Evolutionary conservation across 2,797 vertebrate species (phyloP).

Genomic region (Enteromius paludinosus): DNA sequence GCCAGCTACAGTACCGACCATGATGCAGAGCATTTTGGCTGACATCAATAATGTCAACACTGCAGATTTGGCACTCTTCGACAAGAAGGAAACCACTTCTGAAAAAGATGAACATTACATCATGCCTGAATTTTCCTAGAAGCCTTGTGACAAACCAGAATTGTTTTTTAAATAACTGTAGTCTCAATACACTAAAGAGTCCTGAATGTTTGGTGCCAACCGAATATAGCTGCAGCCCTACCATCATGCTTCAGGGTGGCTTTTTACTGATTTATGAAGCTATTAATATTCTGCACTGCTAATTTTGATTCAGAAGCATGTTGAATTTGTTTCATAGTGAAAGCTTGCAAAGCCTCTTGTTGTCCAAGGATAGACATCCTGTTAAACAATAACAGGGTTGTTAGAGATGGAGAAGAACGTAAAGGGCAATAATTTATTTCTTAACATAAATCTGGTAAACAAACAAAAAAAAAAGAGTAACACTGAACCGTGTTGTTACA

Average conservation of each 20-base stretch:
- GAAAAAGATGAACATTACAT: slow-evolving; percentile 5
- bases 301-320: not conserved
- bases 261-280: slow-evolving; percentile 10
- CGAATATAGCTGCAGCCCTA: not conserved
- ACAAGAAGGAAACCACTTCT: slow-evolving; percentile 6
- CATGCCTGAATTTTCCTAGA: not conserved
- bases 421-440: slow-evolving; percentile 65
- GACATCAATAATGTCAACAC: slow-evolving; percentile 21
- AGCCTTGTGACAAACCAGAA: not conserved
- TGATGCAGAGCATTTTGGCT: slow-evolving; percentile 12
- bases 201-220: slow-evolving; percentile 25
- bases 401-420: slow-evolving; percentile 15
- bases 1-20: not conserved
- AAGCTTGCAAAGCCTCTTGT: not conserved
- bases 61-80: slow-evolving; percentile 13
- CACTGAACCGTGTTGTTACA: slow-evolving; percentile 62
- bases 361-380: not conserved
- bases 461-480: slow-evolving; percentile 55
- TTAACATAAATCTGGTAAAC: slow-evolving; percentile 57
- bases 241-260: not conserved
- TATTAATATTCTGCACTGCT: not conserved
- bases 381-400: slow-evolving; percentile 12
- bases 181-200: not conserved
- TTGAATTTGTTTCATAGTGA: slow-evolving; percentile 2
- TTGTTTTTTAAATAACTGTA: not conserved